Conservation (phyloP, 2,113 vertebrate species). For the Seriola dumerili region DNA sequence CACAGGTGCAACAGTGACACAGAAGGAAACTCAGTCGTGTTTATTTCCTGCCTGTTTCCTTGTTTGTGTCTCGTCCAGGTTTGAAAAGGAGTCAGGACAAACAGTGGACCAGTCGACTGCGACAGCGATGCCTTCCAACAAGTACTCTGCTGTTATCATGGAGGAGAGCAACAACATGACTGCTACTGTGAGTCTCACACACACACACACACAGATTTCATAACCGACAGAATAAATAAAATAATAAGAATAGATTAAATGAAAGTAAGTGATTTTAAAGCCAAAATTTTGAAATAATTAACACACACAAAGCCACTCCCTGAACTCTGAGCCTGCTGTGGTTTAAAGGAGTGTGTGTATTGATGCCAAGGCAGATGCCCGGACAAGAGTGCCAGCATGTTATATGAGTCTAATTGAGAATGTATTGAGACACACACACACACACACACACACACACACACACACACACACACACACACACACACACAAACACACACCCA, state of each 20-base stretch:
- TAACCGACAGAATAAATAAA: too few relatives aligned
- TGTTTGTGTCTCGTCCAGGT: constrained; percentile 63
- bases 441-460: constrained; percentile 12
- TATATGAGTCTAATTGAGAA: constrained; percentile 48
- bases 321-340: too few relatives aligned
- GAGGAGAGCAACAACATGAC: constrained; percentile 82
- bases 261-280: too few relatives aligned
- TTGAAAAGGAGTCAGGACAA: constrained; percentile 69
- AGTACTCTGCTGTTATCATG: constrained; percentile 78
- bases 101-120: constrained; percentile 53
- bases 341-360: not conserved
- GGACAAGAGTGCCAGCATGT: constrained; percentile 36
- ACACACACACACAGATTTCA: constrained; percentile 10
- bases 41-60: not conserved
- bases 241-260: too few relatives aligned
- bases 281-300: too few relatives aligned
- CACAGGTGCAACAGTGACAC: too few relatives aligned
- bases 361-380: constrained; percentile 47
- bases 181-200: constrained; percentile 77
- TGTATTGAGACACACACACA: constrained; percentile 4
- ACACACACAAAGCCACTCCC: not conserved
- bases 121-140: constrained; percentile 83
- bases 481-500: not conserved
- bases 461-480: not conserved
- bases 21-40: too few relatives aligned